Evolutionary conservation across 2,113 vertebrate species (phyloP).

Genomic region (Oostethus manadensis): DNA sequence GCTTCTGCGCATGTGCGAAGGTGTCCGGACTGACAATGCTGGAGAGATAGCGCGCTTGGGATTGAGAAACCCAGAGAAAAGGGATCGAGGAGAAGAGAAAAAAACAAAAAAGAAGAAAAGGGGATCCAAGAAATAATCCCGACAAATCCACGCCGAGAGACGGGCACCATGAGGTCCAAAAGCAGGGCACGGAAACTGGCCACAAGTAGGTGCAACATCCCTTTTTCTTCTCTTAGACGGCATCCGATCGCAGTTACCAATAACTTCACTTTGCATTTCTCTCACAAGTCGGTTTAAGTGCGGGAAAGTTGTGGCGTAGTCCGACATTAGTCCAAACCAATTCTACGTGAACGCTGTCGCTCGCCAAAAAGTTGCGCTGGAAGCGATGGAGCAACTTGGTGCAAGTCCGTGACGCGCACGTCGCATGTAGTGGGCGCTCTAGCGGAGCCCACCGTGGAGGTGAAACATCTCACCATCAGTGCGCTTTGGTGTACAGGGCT

Average conservation of each 20-base stretch:
- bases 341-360: constrained; percentile 13
- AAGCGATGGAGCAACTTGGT: constrained; percentile 55
- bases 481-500: constrained; percentile 30
- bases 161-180: constrained; percentile 97
- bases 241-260: constrained; percentile 71
- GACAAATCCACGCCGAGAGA: constrained; percentile 80
- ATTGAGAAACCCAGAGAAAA: constrained; percentile 87
- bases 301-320: constrained; percentile 1
- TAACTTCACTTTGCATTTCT: constrained; percentile 28
- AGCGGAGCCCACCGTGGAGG: constrained; percentile 16
- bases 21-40: constrained; percentile 96
- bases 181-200: constrained; percentile 97
- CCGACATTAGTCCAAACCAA: not conserved
- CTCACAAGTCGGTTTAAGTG: not conserved
- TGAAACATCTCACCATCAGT: constrained; percentile 29
- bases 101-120: constrained; percentile 74
- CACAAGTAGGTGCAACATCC: constrained; percentile 98
- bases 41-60: constrained; percentile 93
- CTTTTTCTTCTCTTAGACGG: constrained; percentile 80
- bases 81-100: constrained; percentile 51
- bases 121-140: constrained; percentile 76
- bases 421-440: constrained; percentile 80
- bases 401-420: constrained; percentile 36
- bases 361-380: constrained; percentile 45
- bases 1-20: constrained; percentile 95